Evolutionary conservation across 2,888 invertebrate species (phyloP), one percentile per base, ranked within the genome.

Genomic region (Melieria picta): DNA sequence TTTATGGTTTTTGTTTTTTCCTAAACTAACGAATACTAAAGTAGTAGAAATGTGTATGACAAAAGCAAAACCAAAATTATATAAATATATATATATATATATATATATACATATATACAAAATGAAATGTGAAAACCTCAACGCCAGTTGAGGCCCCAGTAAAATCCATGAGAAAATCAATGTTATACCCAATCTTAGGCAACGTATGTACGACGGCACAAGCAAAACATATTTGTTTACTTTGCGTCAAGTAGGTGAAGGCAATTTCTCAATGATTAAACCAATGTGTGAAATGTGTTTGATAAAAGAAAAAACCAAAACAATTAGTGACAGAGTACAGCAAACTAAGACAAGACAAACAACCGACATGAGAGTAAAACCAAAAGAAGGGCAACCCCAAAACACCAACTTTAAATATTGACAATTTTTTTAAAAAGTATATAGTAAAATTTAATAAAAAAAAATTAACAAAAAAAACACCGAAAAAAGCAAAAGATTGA

Each of bases 361-460:
- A 60, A 43, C 30, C 30, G 60, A 50, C 58, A 58, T 58, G 13
- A 13, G 9, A 43, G 11, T 43, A 62, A 65, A 56, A 52, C 56
- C 48, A 58, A 66, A 63, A 69, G 61, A 70, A 61, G 68, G 72
- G 62, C 72, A 72, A 73, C 71, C 58, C 70, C 68, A 72, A 72
- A 75, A 75, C 75, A 76, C 76, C 76, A 75, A 75, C 69, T 77
- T 78, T 77, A 72, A 70, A 72, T 67, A 72, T 63, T 72, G 43
- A 57, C 47, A 43, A 5, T 63, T 63, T 63, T 52, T 63, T 63
- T 63, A 46, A 48, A 63, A 62, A 50, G 11, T 69, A 62, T 57
- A 63, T 69, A 69, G 69, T 62, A 47, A 69, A 69, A 63, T 69
- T 69, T 56, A 55, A 63, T 56, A 66, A 71, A 64, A 71, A 64